These are phyloP conservation scores for Lasioglossum vierecki DNA, from an alignment of 2,888 invertebrate genomes.

Conservation along the genomic window DNA sequence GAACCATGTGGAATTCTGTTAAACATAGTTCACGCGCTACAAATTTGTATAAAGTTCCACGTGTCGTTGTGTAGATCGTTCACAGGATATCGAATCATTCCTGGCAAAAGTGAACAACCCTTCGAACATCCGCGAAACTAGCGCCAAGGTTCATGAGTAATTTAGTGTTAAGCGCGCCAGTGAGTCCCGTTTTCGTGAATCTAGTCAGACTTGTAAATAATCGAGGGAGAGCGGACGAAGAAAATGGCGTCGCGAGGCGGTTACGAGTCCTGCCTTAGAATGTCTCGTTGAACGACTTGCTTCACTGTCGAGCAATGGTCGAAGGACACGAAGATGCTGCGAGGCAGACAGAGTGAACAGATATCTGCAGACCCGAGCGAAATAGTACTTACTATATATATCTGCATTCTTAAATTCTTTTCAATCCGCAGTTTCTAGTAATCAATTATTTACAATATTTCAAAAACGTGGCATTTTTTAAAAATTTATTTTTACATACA, in stretches of 20 bases:
- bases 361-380: not conserved
- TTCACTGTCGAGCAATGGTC: conserved; percentile 30
- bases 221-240: not conserved
- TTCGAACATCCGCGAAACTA: not conserved
- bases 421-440: too few species aligned
- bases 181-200: conserved; percentile 18
- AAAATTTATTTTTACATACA: too few species aligned
- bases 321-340: conserved; percentile 9
- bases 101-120: conserved; percentile 29
- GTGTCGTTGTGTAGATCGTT: not conserved
- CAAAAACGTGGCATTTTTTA: too few species aligned
- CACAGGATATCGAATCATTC: not conserved
- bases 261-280: conserved; percentile 35
- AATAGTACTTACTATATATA: not conserved
- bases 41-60: not conserved
- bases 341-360: not conserved
- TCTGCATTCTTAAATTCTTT: too few species aligned
- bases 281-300: conserved; percentile 24
- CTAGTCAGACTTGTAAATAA: conserved; percentile 42
- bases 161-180: conserved; percentile 7
- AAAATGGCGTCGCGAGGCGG: not conserved
- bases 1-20: not conserved
- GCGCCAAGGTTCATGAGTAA: not conserved
- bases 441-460: not conserved
- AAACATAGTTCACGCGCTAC: not conserved